Evolutionary conservation across 2,797 vertebrate species (phyloP), one percentile per base, ranked within the genome.

Genomic region (Poliocrania exsul): DNA sequence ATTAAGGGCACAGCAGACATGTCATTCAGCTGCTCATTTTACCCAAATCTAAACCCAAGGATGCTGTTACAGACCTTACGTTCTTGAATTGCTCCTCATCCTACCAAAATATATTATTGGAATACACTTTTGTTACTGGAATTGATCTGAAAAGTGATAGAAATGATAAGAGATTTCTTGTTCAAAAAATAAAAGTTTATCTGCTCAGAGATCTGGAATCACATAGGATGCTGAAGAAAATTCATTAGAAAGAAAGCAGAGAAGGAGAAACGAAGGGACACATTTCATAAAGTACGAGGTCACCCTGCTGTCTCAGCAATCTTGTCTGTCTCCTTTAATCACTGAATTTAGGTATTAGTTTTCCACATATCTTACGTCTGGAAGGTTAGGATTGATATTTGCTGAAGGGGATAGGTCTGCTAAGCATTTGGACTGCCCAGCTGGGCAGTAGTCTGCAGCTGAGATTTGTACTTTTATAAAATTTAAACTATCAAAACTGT

Each of bases 291-390:
- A 86, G 35, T 61, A 73, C 69, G 71, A 92, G 64, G 67, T 92
- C 88, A 95, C 64, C 24, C 38, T 91, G 75, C 84, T 95, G 79
- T 44, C 65, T 95, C 90, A 92, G 92, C 79, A 89, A 84, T 78
- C 71, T 74, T 53, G 42, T 62, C 88, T 75, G 66, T 75, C 81
- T 93, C 64, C 77, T 88, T 92, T 74, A 95, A 89, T 78, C 81
- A 89, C 61, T 58, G 61, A 94, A 80, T 44, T 77, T 87, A 75
- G 64, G 31, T 83, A 78, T 72, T 85, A 86, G 38, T 83, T 93
- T 92, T 95, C 57, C 57, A 82, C 29, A 44, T 60, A 90, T 47
- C 58, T 93, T 71, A 70, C 20, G 16, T 78, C 64, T 90, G 47
- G 57, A 83, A 92, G 84, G 54, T 77, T 78, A 62, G 53, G 57